Base-by-base conservation (phyloP, 92 coral and sea anemone species). In the Phenganax marumi region DNA sequence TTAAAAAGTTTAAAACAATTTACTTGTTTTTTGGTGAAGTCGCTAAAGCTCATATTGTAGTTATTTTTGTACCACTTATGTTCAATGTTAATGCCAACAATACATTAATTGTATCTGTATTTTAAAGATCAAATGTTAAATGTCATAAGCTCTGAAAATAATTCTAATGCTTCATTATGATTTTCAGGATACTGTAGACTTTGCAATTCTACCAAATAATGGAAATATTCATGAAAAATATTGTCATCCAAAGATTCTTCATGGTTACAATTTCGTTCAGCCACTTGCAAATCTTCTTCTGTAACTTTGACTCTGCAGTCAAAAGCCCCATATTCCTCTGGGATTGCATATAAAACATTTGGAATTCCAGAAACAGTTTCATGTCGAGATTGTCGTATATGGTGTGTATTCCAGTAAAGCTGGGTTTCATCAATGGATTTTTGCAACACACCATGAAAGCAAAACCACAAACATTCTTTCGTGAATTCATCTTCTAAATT, bases 361-460 rank as follows among this genome's bases (percentile, higher is more conserved):
- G 76, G 76, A 14, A 70, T 18, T 70, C 76, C 76, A 70, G n/a
- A 50, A 11, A 70, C 76, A 43, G 76, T 70, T 70, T 70, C 76
- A 17, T 70, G 76, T 10, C 76, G 76, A 13, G 76, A 70, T 3
- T 13, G 76, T 70, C 76, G 11, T 70, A 70, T 70, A 21, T 70
- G 39, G 76, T 70, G 76, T 5, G 76, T 70, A 21, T 70, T 70
- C 76, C 56, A 70, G 76, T 70, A 70, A 14, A 46, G 48, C 11
- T 50, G 56, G 10, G n/a, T 21, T 50, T 70, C 76, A 70, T 70
- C 56, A 43, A 70, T 50, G 11, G 76, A 70, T 7, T 70, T 70
- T 17, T 70, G 76, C 26, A 70, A 70, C 8, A 70, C n/a, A 46
- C 76, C 76, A 70, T 13, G 39, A 17, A 70, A 70, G 21, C 76